Base-by-base conservation (phyloP, 2,797 vertebrate genomes). In the Chelmon rostratus region DNA sequence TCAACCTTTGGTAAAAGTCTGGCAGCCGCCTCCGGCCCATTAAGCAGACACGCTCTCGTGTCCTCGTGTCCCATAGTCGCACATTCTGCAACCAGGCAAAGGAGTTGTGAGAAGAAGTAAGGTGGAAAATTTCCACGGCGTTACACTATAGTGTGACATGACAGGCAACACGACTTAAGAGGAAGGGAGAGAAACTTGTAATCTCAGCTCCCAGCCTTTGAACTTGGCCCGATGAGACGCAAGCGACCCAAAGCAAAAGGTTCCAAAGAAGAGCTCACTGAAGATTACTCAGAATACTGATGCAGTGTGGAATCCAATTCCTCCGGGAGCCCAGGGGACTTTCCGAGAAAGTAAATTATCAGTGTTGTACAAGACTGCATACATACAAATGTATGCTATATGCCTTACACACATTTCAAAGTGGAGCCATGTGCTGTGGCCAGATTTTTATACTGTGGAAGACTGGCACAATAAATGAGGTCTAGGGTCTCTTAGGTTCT, bases 251-350 rank as follows among this genome's bases (percentile, higher is more conserved):
- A 91, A 92, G 93, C 93, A 88, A 93, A 94, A 91, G 94, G 91
- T 94, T 95, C 94, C 86, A 92, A 88, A 93, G 94, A 90, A 83
- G 83, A 91, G 83, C 88, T 92, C 89, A 86, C 85, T 91, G 93
- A 93, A 95, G 95, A 96, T 95, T 93, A 94, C 91, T 95, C 86
- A 40, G 94, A 94, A 96, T 95, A 95, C 94, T 92, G 92, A 95
- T 95, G 94, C 88, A 78, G 86, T 92, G 90, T 91, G 84, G 91
- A 93, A 91, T 89, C 86, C 90, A 93, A 93, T 94, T 94, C 95
- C 94, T 77, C 77, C 46, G 91, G 91, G 93, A 93, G 79, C 90
- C 85, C 65, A 79, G 81, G 85, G 91, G 92, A 93, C 92, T 91
- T 92, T 91, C 88, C 12, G 82, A 92, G 93, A 90, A 90, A 94